Evolutionary conservation across 1,140 invertebrate species (phyloP).

Genomic region (Hyphantria cunea): DNA sequence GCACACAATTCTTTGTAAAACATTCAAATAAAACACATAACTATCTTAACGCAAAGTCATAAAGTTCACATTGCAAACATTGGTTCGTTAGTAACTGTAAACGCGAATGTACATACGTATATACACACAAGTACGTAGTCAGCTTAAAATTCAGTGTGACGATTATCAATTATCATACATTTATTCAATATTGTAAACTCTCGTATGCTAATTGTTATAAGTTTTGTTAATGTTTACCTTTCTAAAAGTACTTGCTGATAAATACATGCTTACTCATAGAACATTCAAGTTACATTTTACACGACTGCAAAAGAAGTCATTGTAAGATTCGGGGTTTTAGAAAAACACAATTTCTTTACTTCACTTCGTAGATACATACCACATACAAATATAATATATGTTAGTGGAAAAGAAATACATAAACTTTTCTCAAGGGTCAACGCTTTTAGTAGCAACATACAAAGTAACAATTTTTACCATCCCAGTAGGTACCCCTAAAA

Average conservation of each 20-base stretch:
- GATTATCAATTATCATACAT: constrained; percentile 29
- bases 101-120: constrained; percentile 11
- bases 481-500: constrained; percentile 34
- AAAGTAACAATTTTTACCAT: constrained; percentile 23
- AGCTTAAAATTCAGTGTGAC: constrained; percentile 55
- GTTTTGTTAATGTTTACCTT: constrained; percentile 1
- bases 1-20: constrained; percentile 25
- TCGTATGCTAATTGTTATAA: not conserved
- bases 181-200: constrained; percentile 7
- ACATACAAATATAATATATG: not conserved
- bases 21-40: constrained; percentile 27
- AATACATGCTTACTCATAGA: not conserved
- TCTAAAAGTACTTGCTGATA: not conserved
- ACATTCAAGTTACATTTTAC: too few species aligned
- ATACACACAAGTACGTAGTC: constrained; percentile 45
- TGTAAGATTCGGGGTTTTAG: too few species aligned
- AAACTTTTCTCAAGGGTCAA: not conserved
- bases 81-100: constrained; percentile 24
- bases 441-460: constrained; percentile 1
- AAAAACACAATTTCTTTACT: not conserved
- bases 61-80: constrained; percentile 48
- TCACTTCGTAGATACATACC: not conserved
- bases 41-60: constrained; percentile 42
- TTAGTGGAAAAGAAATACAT: not conserved
- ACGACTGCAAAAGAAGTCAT: too few species aligned